These are phyloP conservation scores for Cremastinae sp. DNA, from an alignment of 2,888 invertebrate species.

Conservation along the genomic window DNA sequence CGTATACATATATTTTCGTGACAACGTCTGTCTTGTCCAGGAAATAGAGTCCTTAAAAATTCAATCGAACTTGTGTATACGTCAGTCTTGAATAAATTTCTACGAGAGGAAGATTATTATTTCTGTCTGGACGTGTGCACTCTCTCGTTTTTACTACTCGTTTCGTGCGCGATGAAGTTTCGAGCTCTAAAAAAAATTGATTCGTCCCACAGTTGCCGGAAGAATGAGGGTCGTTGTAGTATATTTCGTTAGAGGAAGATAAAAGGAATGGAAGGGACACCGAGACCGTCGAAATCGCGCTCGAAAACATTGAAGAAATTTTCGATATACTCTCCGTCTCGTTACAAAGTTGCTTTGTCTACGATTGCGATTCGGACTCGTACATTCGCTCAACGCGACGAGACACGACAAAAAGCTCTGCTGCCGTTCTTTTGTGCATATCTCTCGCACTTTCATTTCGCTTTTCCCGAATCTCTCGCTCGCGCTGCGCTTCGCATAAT, in stretches of 20 bases:
- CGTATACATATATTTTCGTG: background rate
- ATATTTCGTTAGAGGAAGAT: constrained; percentile 53
- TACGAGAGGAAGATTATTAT: no score
- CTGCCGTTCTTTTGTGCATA: constrained; percentile 17
- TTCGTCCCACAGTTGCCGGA: background rate
- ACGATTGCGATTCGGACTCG: background rate
- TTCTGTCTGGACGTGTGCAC: no score
- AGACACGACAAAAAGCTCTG: constrained; percentile 41
- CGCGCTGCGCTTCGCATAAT: constrained; percentile 1
- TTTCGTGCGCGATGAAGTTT: no score
- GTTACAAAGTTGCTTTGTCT: constrained; percentile 27
- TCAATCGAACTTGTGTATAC: no score
- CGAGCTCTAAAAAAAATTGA: background rate
- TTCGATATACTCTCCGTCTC: constrained; percentile 27
- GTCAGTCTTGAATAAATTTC: no score
- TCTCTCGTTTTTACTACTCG: no score
- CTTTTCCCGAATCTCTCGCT: constrained; percentile 17
- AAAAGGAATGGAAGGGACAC: constrained; percentile 13
- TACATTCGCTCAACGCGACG: constrained; percentile 1
- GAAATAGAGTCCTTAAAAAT: no score
- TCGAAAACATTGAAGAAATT: constrained; percentile 11
- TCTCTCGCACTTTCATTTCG: constrained; percentile 40
- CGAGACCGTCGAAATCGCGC: constrained; percentile 1
- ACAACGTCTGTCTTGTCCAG: background rate
- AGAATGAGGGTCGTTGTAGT: constrained; percentile 13